Evolutionary conservation across 2,888 invertebrate species (phyloP).

Genomic region (Philaethria dido): DNA sequence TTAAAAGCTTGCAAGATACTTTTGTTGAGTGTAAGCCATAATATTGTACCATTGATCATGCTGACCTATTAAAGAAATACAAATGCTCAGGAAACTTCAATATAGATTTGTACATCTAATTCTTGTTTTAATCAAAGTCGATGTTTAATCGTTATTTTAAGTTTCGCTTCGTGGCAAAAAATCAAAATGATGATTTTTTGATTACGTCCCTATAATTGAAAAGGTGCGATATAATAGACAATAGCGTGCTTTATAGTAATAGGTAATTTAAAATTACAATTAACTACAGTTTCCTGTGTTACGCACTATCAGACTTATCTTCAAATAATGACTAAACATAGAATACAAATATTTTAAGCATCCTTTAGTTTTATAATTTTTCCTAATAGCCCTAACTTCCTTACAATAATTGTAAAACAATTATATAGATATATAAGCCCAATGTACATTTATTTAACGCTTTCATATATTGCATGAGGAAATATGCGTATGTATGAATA

Average conservation of each 20-base stretch:
- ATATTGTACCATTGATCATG: too few relatives aligned
- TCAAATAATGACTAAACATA: background rate
- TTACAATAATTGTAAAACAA: background rate
- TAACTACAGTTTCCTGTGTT: background rate
- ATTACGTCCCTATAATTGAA: too few relatives aligned
- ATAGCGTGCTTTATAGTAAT: background rate
- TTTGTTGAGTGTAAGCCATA: too few relatives aligned
- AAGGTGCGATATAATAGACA: background rate
- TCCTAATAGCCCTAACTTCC: conserved; percentile 8
- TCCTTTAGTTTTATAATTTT: conserved; percentile 13
- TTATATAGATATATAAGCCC: background rate
- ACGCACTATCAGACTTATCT: background rate
- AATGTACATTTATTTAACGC: background rate
- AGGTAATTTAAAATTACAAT: background rate
- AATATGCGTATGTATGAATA: background rate
- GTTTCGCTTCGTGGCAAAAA: too few relatives aligned
- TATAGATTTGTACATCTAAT: too few relatives aligned
- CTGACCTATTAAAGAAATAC: too few relatives aligned
- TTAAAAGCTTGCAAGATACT: too few relatives aligned
- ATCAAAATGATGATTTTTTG: too few relatives aligned
- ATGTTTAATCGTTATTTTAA: too few relatives aligned
- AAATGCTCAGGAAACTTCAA: too few relatives aligned
- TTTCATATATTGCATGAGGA: conserved; percentile 12
- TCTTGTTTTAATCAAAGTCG: too few relatives aligned
- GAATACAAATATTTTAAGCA: conserved; percentile 4